Evolutionary conservation across 2,888 invertebrate species (phyloP), one percentile per base, ranked within the genome.

Genomic region (Plebejus argus): DNA sequence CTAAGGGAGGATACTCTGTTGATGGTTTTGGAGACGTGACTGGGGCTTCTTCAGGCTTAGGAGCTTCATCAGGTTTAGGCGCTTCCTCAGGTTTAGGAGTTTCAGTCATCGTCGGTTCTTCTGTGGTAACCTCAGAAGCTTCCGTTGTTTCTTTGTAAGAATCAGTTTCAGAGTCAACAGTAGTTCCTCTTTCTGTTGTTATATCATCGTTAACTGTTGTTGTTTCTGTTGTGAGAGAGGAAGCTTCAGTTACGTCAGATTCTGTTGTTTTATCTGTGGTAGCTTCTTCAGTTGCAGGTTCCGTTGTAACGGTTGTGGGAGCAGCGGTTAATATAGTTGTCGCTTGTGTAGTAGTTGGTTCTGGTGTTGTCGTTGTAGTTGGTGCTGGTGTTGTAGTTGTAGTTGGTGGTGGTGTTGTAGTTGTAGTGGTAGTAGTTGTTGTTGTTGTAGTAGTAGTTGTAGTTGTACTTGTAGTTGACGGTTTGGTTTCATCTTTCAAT

Each of bases 1-100:
- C 94, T 0, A 95, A 85, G 5, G 89, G 87, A 7, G 89, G 89
- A 76, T 85, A 89, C 3, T 89, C 89, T 7, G 89, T 89, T 6
- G 90, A 84, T 66, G 86, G 83, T 18, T 79, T 82, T 76, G 77
- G 39, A 3, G 82, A 76, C 56, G 82, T 82, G 49, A 81, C 76
- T 10, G 86, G 82, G 81, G 82, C 78, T 78, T 85, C 85, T 0
- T 77, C 77, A 45, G 71, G 39, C 1, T 72, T 58, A 45, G 58
- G 39, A 72, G 82, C 81, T 74, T 88, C 86, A 33, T 45, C 45
- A 45, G 45, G 45, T 45, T 45, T 8, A 10, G 86, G 82, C 81
- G 82, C 78, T 78, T 85, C 85, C 0, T 77, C 77, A 45, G 71
- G 39, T 7, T 72, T 58, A 61, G 72, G 39, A 71, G 83, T 81